Evolutionary conservation across 2,888 invertebrate genomes (phyloP), one percentile per base, ranked within the genome.

Genomic region (Glyphotaelius pellucidus): DNA sequence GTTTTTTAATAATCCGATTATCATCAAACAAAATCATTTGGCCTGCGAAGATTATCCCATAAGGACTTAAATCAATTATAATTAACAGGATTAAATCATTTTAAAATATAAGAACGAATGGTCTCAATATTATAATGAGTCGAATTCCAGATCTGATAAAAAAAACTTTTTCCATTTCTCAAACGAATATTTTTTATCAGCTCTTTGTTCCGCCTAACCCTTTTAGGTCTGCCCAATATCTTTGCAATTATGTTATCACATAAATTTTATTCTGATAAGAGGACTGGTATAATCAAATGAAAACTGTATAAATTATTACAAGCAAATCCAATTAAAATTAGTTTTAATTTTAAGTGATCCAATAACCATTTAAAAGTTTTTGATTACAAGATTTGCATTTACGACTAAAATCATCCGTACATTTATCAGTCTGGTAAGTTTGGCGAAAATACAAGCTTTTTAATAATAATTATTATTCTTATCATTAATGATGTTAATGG

Each of bases 1-100:
- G 30, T n/a, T 85, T 86, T 86, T n/a, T 30, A 42, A 35, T 86
- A 86, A 86, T 86, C 86, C 38, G 86, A 86, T 86, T 86, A 86
- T 30, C 30, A 42, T 86, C 86, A 86, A 42, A 86, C n/a, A 30
- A 47, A n/a, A 47, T 35, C 30, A 30, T 86, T 86, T 47, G 86
- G 86, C 42, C n/a, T 30, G 47, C 35, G 30, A 32, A 83, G 86
- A 86, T 86, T 42, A 86, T 86, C 47, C 86, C n/a, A n/a, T 30
- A 35, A 42, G n/a, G n/a, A 86, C 86, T 30, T n/a, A 47, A 86
- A 30, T 30, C 14, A 86, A 86, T 86, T 86, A 86, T 15, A 42
- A 42, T 42, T 86, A 86, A 86, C 42, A 47, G 42, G 42, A 86
- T 86, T 86, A 86, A 47, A 15, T 86, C 30, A 67, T 86, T 86